Conservation (phyloP, 2,888 invertebrate genomes). For the Deilephila porcellus region DNA sequence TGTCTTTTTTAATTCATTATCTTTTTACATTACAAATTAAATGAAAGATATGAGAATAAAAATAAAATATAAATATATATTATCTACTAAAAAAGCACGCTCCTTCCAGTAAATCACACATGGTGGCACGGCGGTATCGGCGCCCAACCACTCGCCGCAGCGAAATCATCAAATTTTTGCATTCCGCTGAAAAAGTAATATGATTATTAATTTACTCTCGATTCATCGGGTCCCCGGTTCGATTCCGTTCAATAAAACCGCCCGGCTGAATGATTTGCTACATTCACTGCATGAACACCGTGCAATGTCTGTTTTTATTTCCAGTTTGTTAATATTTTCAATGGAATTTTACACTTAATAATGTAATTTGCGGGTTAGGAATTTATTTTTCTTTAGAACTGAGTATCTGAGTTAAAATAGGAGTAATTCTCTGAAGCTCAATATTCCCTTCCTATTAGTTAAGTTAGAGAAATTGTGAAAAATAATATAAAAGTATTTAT, state of each 20-base stretch:
- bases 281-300: constrained; percentile 18
- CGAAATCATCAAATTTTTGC: constrained; percentile 83
- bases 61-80: too few relatives aligned
- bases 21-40: too few relatives aligned
- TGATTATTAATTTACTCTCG: constrained; percentile 82
- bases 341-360: not conserved
- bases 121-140: constrained; percentile 40
- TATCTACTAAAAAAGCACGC: too few relatives aligned
- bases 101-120: not conserved
- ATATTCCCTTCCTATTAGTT: too few relatives aligned
- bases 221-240: constrained; percentile 68
- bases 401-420: not conserved
- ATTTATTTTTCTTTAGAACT: not conserved
- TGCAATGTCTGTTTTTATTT: not conserved
- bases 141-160: constrained; percentile 64
- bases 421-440: too few relatives aligned
- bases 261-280: constrained; percentile 30
- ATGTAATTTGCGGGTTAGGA: not conserved
- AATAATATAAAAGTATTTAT: too few relatives aligned
- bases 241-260: constrained; percentile 64
- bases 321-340: not conserved
- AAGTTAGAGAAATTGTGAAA: too few relatives aligned
- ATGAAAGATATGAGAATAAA: not conserved
- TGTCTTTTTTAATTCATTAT: too few relatives aligned
- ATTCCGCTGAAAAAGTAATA: constrained; percentile 82